A percentile compares a stretch with the other conserved stretches of the same genome.
These are phyloP conservation scores for Hyposoter dolosus DNA, from an alignment of 2,888 invertebrate species.

Conservation along the genomic window DNA sequence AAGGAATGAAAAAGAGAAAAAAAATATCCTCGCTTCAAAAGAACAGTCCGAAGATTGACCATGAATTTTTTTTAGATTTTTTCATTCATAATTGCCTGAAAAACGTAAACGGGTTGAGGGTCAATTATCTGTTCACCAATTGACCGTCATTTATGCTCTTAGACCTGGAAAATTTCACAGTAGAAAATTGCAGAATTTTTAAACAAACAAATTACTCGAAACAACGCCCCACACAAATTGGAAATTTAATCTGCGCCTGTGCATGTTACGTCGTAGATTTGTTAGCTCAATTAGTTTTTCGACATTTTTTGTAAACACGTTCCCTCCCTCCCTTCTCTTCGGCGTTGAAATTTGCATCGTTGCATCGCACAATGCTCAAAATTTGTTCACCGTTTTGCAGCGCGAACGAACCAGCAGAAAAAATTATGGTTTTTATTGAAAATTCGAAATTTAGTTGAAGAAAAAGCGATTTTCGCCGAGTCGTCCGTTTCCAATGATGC, in stretches of 20 bases:
- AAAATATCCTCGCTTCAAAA: too few relatives aligned
- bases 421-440: not conserved
- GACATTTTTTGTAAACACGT: not conserved
- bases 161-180: not conserved
- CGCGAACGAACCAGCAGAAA: not conserved
- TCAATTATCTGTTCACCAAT: not conserved
- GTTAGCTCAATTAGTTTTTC: slow-evolving; percentile 26
- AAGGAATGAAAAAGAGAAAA: too few relatives aligned
- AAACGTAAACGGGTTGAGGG: too few relatives aligned
- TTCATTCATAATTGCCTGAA: too few relatives aligned
- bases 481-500: not conserved
- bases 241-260: slow-evolving; percentile 75
- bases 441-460: not conserved
- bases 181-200: not conserved
- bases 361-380: not conserved
- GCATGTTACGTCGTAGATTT: slow-evolving; percentile 70
- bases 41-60: too few relatives aligned
- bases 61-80: too few relatives aligned
- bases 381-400: not conserved
- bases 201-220: not conserved
- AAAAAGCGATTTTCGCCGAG: not conserved
- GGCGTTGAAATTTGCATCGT: not conserved
- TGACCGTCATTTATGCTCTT: not conserved
- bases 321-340: slow-evolving; percentile 53
- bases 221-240: not conserved